A percentile compares a stretch with the other conserved stretches of the same genome.
These are phyloP conservation scores for Simalia tracyae DNA, from an alignment of 2,797 vertebrate genomes.

Conservation along the genomic window DNA sequence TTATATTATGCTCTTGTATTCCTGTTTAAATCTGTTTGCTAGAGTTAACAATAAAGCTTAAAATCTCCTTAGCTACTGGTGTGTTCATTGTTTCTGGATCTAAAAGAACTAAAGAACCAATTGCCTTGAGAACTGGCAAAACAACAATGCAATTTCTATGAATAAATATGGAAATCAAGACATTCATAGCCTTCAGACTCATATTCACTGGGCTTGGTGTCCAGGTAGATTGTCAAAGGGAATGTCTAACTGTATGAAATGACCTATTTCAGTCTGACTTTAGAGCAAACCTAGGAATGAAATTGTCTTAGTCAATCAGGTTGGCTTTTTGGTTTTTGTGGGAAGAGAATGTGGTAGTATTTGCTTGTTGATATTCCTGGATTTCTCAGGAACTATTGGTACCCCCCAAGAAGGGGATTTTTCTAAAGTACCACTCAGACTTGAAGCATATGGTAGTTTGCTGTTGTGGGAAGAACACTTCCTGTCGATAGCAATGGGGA, in stretches of 20 bases:
- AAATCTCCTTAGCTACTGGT: too few relatives aligned
- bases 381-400: background rate
- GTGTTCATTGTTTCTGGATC: too few relatives aligned
- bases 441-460: background rate
- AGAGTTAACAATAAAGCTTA: too few relatives aligned
- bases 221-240: background rate
- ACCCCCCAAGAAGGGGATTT: background rate
- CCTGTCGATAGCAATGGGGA: background rate
- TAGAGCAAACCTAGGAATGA: background rate
- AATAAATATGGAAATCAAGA: background rate
- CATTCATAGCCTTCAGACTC: background rate
- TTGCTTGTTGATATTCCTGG: background rate
- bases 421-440: too few relatives aligned
- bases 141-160: background rate
- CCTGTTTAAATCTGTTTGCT: too few relatives aligned
- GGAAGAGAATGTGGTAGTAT: background rate
- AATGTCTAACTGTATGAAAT: background rate
- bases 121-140: too few relatives aligned
- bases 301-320: background rate
- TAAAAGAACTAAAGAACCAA: too few relatives aligned
- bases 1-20: too few relatives aligned
- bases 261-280: background rate
- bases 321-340: background rate
- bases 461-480: background rate
- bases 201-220: background rate